These are phyloP conservation scores for Trachelipus rathkii DNA, from an alignment of 1,140 invertebrate genomes.

Conservation along the genomic window DNA sequence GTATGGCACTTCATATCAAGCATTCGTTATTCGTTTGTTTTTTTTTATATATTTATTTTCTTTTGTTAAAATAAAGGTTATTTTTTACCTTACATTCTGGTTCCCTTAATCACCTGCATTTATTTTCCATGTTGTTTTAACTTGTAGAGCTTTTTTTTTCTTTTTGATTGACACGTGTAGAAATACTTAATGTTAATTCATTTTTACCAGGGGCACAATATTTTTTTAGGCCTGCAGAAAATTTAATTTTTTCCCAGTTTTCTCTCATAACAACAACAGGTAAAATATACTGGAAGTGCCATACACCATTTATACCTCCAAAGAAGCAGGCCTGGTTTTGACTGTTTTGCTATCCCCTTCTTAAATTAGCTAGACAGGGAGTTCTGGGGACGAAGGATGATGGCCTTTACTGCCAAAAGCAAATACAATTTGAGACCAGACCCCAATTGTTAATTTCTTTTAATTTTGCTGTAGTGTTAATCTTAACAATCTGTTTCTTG, in stretches of 20 bases:
- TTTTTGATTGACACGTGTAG: slow-evolving; percentile 32
- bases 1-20: slow-evolving; percentile 42
- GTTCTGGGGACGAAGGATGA: neutral
- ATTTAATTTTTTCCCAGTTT: slow-evolving; percentile 27
- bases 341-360: neutral
- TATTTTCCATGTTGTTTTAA: slow-evolving; percentile 21
- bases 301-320: slow-evolving; percentile 45
- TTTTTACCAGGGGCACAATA: slow-evolving; percentile 21
- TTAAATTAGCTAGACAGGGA: neutral
- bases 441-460: no score
- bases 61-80: neutral
- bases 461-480: no score
- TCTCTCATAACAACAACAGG: slow-evolving; percentile 42
- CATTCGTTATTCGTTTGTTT: slow-evolving; percentile 30
- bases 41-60: slow-evolving; percentile 29
- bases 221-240: slow-evolving; percentile 27
- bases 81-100: neutral
- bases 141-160: slow-evolving; percentile 31
- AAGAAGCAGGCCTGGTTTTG: slow-evolving; percentile 41
- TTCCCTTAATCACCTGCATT: slow-evolving; percentile 27
- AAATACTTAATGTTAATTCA: slow-evolving; percentile 22
- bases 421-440: no score
- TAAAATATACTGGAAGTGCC: slow-evolving; percentile 46
- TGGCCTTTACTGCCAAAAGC: no score
- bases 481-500: no score